Base-by-base conservation (phyloP, 2,797 vertebrate genomes). In the Craterocephalus amniculus region DNA sequence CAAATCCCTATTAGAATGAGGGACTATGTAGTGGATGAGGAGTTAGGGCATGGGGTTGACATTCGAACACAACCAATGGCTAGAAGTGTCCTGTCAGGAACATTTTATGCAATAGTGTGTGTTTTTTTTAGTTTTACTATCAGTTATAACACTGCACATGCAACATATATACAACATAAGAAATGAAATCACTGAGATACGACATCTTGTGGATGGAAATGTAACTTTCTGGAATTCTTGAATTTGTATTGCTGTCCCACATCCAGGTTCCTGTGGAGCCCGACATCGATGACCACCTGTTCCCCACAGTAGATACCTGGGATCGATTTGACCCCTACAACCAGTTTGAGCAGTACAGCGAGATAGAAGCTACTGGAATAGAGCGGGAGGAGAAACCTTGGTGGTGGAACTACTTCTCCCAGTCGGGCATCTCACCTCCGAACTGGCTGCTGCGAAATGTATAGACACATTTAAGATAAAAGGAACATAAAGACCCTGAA, bases 401-500 rank as follows among this genome's bases (percentile, higher is more conserved):
- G 97, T 99, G 97, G 98, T 99, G 98, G 98, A 92, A 93, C 16
- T 99, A 99, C 87, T 99, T 99, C 87, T 95, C 95, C 40, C 95
- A 96, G 20, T 92, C 96, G 16, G 95, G 94, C 48, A 83, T 93
- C 9, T 92, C 96, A 13, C 92, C 95, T 70, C 98, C 98, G 0
- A 90, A 93, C 45, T 99, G 98, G 98, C 92, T 99, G 80, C 95
- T 99, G 52, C 95, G 94, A 83, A 95, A 94, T 78, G 91, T 94
- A 68, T 94, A 90, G 85, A 59, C 6, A 31, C 16, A 49, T 32
- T 52, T n/a, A n/a, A n/a, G n/a, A n/a, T 20, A 27, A 48, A 22
- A 58, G 67, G 31, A 58, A 56, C 34, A n/a, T 56, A 12, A 64
- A 62, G 14, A 54, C 60, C 31, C 63, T 22, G 49, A 43, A 27